Evolutionary conservation across 2,888 invertebrate genomes (phyloP).

Genomic region (Eulithis prunata): DNA sequence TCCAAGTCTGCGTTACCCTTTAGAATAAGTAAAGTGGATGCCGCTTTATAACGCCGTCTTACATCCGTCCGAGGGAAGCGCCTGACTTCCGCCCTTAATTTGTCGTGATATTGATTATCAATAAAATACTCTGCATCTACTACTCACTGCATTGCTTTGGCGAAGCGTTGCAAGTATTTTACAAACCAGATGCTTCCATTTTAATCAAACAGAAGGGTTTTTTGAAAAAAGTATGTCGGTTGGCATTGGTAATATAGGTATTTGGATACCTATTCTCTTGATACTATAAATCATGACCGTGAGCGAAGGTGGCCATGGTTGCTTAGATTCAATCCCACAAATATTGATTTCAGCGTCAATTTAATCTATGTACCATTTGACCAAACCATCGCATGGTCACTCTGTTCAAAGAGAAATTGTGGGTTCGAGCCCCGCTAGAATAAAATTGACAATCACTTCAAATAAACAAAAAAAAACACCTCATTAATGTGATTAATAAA

Average conservation of each 20-base stretch:
- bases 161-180: too few relatives aligned
- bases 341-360: not conserved
- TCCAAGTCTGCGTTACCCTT: constrained; percentile 59
- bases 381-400: not conserved
- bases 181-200: too few relatives aligned
- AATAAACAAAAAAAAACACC: constrained; percentile 4
- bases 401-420: not conserved
- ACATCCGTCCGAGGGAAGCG: not conserved
- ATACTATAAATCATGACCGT: not conserved
- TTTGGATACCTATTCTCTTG: too few relatives aligned
- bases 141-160: too few relatives aligned
- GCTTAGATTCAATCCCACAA: not conserved
- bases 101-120: too few relatives aligned
- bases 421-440: constrained; percentile 13
- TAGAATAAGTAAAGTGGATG: constrained; percentile 16
- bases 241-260: not conserved
- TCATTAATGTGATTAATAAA: constrained; percentile 22
- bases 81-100: not conserved
- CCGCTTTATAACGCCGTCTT: constrained; percentile 6
- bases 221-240: not conserved
- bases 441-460: not conserved
- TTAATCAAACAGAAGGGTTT: not conserved
- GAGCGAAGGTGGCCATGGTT: not conserved
- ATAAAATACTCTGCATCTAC: too few relatives aligned
- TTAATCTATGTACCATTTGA: not conserved